Base-by-base conservation (phyloP, 2,888 invertebrate species). In the Drosophila basisetae region DNA sequence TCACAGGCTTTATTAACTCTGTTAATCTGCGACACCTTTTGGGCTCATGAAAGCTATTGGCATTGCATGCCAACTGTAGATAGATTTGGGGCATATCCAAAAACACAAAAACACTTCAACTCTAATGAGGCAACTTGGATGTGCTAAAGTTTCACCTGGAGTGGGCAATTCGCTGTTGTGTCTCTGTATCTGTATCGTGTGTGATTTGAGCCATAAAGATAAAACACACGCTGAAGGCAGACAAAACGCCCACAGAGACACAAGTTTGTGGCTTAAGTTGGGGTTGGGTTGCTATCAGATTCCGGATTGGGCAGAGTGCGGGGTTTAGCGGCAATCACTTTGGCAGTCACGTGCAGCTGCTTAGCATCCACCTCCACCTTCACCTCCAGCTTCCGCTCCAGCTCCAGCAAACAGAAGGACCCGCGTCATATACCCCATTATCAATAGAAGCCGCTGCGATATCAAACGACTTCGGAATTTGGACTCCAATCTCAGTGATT, bases 331-430 rank as follows among this genome's bases (percentile, higher is more conserved):
- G 70, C 66, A 73, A 68, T 71, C 83, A 85, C 78, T 88, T 85
- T 76, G 68, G 84, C 78, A 85, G 85, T 85, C 90, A 85, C 85
- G 85, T 85, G 90, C 90, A 85, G 88, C 90, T 85, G 83, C 85
- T 85, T 90, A 84, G 88, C 84, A 84, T 82, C 82, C 60, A 69
- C 55, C 63, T 31, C 66, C 37, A 37, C 6, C 18, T 64, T 64
- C 80, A 37, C 6, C 18, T 64, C 67, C 80, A 67, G 63, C 61
- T 41, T 11, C 55, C 18, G 22, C 16, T 30, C 28, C 54, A 72
- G 58, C 63, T 22, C 35, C 59, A 52, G 11, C 58, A 61, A 73
- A 54, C 52, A 25, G 47, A 65, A 37, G 56, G 55, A 67, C 82
- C 78, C 84, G 87, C 76, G 76, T 81, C 89, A 79, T 79, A 76